Evolutionary conservation across 30 jellyfish, hydroid and myxozoan species (phyloP), one percentile per base, ranked within the genome.

Genomic region (Aurelia sp.): DNA sequence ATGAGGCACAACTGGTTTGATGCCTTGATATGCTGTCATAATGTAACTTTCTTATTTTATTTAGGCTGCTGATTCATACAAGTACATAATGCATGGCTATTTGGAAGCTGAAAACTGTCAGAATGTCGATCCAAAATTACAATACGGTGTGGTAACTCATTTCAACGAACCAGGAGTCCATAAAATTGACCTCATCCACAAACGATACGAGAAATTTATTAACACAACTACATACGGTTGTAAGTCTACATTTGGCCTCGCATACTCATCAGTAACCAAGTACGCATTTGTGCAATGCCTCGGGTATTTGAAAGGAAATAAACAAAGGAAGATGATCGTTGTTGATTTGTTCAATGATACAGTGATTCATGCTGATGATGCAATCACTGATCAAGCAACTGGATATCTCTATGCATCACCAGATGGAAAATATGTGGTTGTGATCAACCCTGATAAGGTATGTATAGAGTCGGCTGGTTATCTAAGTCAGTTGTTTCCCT

Each of bases 231-330:
- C 50, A 12, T 60, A 77, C 40, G 88, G 78, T 15, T 77, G 88
- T 33, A 77, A 27, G 17, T 60, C 88, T 27, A 77, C 88, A 1
- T 77, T 77, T 5, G 88, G 88, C 70, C 77, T 77, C 11, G 88
- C 88, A 1, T 77, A 57, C 33, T 21, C 88, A 5, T 77, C 88
- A 4, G 53, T 57, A 4, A 40, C 61, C 18, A 77, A 77, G 48
- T 77, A 58, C 69, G 88, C 88, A 3, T 77, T 77, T 40, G 88
- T 77, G 21, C 88, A 77, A 44, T 77, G 88, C 41, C 88, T 77
- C 63, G 88, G 88, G 40, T 18, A 20, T 17, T 60, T 77, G 77
- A 77, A 55, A 40, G 88, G 88, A 27, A 63, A 27, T 11, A 60
- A 35, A 27, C 3, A 50, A 18, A 38, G 67, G 3, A 77, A 57